A percentile compares a stretch with the other conserved stretches of the same genome.
Conservation (phyloP, 1,140 invertebrate genomes). For the Drosophila saltans region DNA sequence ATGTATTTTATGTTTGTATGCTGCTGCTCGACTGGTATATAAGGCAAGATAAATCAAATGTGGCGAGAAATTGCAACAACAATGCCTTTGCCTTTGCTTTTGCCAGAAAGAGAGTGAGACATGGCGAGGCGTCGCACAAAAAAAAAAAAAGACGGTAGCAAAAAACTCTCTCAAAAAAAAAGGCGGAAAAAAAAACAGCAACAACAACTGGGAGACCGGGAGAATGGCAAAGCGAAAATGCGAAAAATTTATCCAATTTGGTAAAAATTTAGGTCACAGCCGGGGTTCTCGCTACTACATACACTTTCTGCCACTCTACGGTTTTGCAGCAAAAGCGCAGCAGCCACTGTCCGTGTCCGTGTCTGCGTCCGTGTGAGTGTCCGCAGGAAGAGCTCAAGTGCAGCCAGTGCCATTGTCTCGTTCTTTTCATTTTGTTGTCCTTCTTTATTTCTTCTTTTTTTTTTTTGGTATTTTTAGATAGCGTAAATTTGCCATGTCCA, state of each 20-base stretch:
- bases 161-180: background rate
- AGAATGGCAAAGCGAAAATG: slow-evolving; percentile 72
- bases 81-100: slow-evolving; percentile 27
- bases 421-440: slow-evolving; percentile 32
- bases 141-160: background rate
- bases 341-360: slow-evolving; percentile 46
- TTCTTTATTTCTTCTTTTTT: slow-evolving; percentile 4
- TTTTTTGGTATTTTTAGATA: slow-evolving; percentile 51
- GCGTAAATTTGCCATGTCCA: slow-evolving; percentile 48
- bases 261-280: slow-evolving; percentile 82
- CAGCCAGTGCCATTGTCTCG: slow-evolving; percentile 74
- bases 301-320: slow-evolving; percentile 35
- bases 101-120: slow-evolving; percentile 35
- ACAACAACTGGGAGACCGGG: slow-evolving; percentile 25
- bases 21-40: slow-evolving; percentile 56
- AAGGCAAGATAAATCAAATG: slow-evolving; percentile 81
- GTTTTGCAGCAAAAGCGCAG: slow-evolving; percentile 67
- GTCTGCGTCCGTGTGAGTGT: slow-evolving; percentile 25
- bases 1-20: slow-evolving; percentile 17
- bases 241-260: slow-evolving; percentile 83
- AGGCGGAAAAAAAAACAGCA: background rate
- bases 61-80: slow-evolving; percentile 81
- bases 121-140: slow-evolving; percentile 21
- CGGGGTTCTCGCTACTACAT: slow-evolving; percentile 56
- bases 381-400: slow-evolving; percentile 76